phyloP scores from a whole-genome alignment of 2,797 vertebrate species.

The Microcaecilia unicolor region DNA sequence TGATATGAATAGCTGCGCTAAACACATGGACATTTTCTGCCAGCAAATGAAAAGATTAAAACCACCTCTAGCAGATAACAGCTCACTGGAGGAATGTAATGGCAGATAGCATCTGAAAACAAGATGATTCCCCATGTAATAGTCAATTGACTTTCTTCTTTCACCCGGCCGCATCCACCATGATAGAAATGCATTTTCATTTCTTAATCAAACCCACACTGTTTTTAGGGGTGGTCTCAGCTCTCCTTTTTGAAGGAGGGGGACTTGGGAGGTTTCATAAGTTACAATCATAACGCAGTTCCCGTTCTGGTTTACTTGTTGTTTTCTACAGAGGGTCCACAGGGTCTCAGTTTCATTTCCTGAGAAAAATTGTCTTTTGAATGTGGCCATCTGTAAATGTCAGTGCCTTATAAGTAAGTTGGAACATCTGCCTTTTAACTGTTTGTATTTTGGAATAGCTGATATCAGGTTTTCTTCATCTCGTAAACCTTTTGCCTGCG shows the following conservation, averaged over 20 bases:
- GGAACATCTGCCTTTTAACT: not conserved
- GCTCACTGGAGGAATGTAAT: conserved; percentile 54
- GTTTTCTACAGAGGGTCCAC: too few relatives aligned
- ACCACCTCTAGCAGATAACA: conserved; percentile 32
- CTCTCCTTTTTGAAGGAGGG: conserved; percentile 2
- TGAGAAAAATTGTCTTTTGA: not conserved
- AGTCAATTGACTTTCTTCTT: conserved; percentile 74
- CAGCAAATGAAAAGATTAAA: conserved; percentile 40
- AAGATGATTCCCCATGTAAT: conserved; percentile 84
- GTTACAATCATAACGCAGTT: not conserved
- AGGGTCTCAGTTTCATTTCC: too few relatives aligned
- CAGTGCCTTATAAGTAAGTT: not conserved
- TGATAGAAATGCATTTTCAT: conserved; percentile 41
- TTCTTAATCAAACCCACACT: conserved; percentile 48
- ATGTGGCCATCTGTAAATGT: not conserved
- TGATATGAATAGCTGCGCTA: conserved; percentile 51
- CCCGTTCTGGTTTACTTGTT: not conserved
- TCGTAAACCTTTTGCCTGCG: not conserved
- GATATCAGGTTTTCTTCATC: not conserved
- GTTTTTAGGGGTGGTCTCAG: conserved; percentile 32
- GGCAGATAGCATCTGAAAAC: conserved; percentile 71
- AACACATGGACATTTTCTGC: conserved; percentile 43
- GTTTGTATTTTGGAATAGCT: not conserved
- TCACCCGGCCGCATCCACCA: conserved; percentile 42
- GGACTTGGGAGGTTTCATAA: conserved; percentile 6